Conservation (phyloP, 2,113 vertebrate species). For the Lamprotornis superbus region DNA sequence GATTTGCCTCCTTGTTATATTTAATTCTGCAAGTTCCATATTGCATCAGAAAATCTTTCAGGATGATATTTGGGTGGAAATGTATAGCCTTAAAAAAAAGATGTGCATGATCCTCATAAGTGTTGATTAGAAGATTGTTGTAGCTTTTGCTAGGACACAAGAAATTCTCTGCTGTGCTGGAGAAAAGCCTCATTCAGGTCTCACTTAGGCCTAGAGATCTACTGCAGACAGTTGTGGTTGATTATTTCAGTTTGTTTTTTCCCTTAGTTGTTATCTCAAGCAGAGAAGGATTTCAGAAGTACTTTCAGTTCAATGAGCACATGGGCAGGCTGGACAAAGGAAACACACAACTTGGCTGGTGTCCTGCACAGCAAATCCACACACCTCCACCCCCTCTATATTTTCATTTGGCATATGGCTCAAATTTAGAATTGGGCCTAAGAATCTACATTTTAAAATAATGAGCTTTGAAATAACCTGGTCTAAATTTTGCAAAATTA, state of each 20-base stretch:
- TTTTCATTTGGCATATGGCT: background rate
- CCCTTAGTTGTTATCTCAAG: background rate
- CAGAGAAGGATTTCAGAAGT: background rate
- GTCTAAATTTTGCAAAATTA: background rate
- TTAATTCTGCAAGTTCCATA: background rate
- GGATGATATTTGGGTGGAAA: background rate
- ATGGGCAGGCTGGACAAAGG: background rate
- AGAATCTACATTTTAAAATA: background rate
- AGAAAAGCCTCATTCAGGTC: background rate
- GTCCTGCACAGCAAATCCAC: background rate
- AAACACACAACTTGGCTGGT: background rate
- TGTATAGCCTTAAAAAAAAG: background rate
- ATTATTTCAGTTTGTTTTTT: background rate
- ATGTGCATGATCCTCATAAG: background rate
- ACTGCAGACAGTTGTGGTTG: background rate
- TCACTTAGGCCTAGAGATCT: background rate
- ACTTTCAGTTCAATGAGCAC: background rate
- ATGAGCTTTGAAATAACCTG: background rate
- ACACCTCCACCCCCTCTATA: fast-evolving
- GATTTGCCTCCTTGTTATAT: background rate
- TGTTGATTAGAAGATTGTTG: background rate
- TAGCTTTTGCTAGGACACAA: background rate
- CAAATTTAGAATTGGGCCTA: background rate
- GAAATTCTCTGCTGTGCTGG: background rate
- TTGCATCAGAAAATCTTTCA: background rate